phyloP scores from a whole-genome alignment of 2,113 vertebrate genomes.

The Rattus norvegicus region GRCr8 NC_086020.1:153256501-153257000 shows the following conservation, averaged over 20 bases:
- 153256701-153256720: conserved; percentile 45
- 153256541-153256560: conserved; percentile 62
- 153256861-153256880: not conserved
- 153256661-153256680: conserved; percentile 66
- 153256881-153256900: not conserved
- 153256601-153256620: conserved; percentile 77
- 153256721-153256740: conserved; percentile 67
- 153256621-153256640: conserved; percentile 75
- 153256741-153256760: conserved; percentile 51
- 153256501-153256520: conserved; percentile 72
- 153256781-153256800: conserved; percentile 15
- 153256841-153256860: conserved; percentile 23
- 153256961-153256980: not conserved
- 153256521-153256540: conserved; percentile 69
- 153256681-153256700: conserved; percentile 63
- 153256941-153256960: not conserved
- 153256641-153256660: conserved; percentile 69
- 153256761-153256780: conserved; percentile 36
- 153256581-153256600: conserved; percentile 79
- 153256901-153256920: conserved; percentile 2
- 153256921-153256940: not conserved
- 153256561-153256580: conserved; percentile 60
- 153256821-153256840: conserved; percentile 29
- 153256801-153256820: conserved; percentile 43
- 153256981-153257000: not conserved